Base-by-base conservation (phyloP, 2,113 vertebrate species). In the Varanus salvator region DNA sequence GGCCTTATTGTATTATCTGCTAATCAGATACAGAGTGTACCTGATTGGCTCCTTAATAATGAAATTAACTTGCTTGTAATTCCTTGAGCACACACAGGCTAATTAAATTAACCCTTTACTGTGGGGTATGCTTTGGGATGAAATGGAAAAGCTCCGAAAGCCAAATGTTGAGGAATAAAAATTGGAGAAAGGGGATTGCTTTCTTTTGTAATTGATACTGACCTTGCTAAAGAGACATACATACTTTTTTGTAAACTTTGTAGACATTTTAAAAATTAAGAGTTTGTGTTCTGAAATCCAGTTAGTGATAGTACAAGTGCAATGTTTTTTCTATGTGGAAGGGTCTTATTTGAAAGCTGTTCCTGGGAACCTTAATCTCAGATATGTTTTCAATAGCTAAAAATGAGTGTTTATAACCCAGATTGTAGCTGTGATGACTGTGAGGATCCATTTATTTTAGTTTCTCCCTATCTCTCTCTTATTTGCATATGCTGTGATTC, bases 21-120 rank as follows among this genome's bases (percentile, higher is more conserved):
- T 96, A 96, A 95, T 97, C 96, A 97, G 91, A 95, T 96, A 93
- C 93, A 96, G 95, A 96, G 94, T 95, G 96, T 95, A 96, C 95
- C 95, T 91, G 94, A 95, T 97, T 96, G 96, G 94, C 95, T 96
- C 96, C 95, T 97, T 97, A 97, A 96, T 97, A 97, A 97, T 97
- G 96, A 97, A 96, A 95, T 97, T 94, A 97, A 94, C 93, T 97
- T 97, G 95, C 90, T 94, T 94, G 91, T 97, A 97, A 96, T 96
- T 96, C 96, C 96, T 97, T 96, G 95, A 97, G 91, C 92, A 95
- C 94, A 96, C 92, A 95, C 9, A 96, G 94, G 96, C 94, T 96
- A 96, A 97, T 96, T 97, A 95, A 95, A 96, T 96, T 97, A 97
- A 96, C 96, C 87, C 93, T 96, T 96, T 91, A 92, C 75, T 97